Evolutionary conservation across 92 coral and sea anemone species (phyloP).

Genomic region (Epizoanthus stellaris): DNA sequence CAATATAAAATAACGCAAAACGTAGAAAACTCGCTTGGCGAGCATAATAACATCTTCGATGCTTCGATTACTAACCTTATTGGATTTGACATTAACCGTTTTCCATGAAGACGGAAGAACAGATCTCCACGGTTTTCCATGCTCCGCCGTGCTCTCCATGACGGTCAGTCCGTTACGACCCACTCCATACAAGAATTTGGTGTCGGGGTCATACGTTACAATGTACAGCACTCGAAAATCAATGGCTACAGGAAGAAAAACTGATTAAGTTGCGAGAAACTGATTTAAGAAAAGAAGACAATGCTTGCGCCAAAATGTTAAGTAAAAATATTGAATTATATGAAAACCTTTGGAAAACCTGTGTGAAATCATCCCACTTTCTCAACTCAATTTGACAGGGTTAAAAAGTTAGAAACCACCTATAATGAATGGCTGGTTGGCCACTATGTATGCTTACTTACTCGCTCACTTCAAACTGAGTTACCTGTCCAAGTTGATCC

Average conservation of each 20-base stretch:
- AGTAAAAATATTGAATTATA: not conserved
- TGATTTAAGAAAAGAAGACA: not conserved
- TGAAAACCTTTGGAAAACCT: not conserved
- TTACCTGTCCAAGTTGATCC: conserved; percentile 62
- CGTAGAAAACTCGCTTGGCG: not conserved
- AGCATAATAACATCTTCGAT: not conserved
- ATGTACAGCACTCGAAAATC: conserved; percentile 43
- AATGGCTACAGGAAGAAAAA: conserved; percentile 36
- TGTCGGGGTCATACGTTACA: conserved; percentile 49
- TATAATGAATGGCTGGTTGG: not conserved
- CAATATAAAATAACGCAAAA: not conserved
- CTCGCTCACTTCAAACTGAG: not conserved
- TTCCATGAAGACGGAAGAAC: conserved; percentile 43
- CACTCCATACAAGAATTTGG: conserved; percentile 50
- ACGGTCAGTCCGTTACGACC: conserved; percentile 44
- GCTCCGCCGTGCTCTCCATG: conserved; percentile 52
- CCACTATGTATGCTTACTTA: not conserved
- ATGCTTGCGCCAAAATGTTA: not conserved
- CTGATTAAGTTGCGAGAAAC: not conserved
- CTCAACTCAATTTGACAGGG: too few relatives aligned
- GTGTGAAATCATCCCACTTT: too few relatives aligned
- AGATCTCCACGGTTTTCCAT: conserved; percentile 15
- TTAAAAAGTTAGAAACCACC: not conserved
- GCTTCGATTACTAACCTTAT: conserved; percentile 15
- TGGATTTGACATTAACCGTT: conserved; percentile 32